Evolutionary conservation across 2,888 invertebrate species (phyloP).

Genomic region (Acanthopleura granulata): DNA sequence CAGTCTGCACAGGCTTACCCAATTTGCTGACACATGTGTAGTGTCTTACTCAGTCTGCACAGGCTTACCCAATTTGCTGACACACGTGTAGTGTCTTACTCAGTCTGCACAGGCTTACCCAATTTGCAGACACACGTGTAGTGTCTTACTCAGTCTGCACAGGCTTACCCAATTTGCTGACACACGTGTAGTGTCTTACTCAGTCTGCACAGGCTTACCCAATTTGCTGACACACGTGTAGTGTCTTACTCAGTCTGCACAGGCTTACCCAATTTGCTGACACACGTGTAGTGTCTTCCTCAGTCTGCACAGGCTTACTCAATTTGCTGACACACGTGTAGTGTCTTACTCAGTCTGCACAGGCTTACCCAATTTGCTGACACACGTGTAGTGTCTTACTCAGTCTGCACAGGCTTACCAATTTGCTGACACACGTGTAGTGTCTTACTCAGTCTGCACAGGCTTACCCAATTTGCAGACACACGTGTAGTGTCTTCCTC

Average conservation of each 20-base stretch:
- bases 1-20: conserved; percentile 41
- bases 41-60: too few relatives aligned
- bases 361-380: conserved; percentile 52
- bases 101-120: conserved; percentile 41
- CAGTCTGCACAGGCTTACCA: conserved; percentile 36
- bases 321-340: too few relatives aligned
- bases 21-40: conserved; percentile 58
- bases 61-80: conserved; percentile 52
- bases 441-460: too few relatives aligned
- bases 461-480: conserved; percentile 57
- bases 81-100: too few relatives aligned
- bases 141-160: too few relatives aligned
- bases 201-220: conserved; percentile 41
- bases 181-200: too few relatives aligned
- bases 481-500: conserved; percentile 64
- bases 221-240: too few relatives aligned
- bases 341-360: too few relatives aligned
- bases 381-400: too few relatives aligned
- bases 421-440: too few relatives aligned
- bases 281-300: conserved; percentile 65
- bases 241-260: too few relatives aligned
- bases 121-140: too few relatives aligned
- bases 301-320: conserved; percentile 47
- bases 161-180: conserved; percentile 52
- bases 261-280: conserved; percentile 52